phyloP scores from a whole-genome alignment of 2,888 invertebrate genomes.

The Monochamus alternatus region DNA sequence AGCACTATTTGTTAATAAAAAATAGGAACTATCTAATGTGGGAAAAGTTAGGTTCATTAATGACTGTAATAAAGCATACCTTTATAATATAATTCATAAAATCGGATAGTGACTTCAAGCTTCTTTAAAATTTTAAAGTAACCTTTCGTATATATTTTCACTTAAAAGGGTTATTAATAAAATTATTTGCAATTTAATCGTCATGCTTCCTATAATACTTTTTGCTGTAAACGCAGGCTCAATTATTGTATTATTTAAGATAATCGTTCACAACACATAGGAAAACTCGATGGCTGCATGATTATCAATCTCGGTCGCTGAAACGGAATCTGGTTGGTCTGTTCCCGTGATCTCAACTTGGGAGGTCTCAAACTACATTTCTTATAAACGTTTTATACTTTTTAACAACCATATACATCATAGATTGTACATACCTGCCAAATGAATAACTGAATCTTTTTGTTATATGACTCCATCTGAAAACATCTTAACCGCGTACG shows the following conservation, averaged over 20 bases:
- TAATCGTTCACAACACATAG: slow-evolving; percentile 15
- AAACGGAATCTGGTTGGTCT: slow-evolving; percentile 56
- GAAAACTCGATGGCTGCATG: slow-evolving; percentile 45
- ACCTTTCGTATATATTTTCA: too few species aligned
- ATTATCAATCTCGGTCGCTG: slow-evolving; percentile 46
- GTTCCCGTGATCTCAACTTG: slow-evolving; percentile 62
- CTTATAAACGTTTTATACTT: slow-evolving; percentile 65
- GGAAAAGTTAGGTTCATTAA: too few species aligned
- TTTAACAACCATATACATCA: slow-evolving; percentile 61
- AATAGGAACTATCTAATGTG: too few species aligned
- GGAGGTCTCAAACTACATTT: slow-evolving; percentile 67
- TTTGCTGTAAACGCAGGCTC: not conserved
- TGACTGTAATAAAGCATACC: too few species aligned
- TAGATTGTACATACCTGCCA: slow-evolving; percentile 57
- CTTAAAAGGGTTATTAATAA: too few species aligned
- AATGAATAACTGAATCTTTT: slow-evolving; percentile 55
- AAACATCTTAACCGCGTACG: slow-evolving; percentile 16
- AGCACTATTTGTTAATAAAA: too few species aligned
- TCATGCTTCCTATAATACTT: not conserved
- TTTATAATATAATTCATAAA: too few species aligned
- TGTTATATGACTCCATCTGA: slow-evolving; percentile 29
- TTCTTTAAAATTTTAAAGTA: too few species aligned
- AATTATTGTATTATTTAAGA: slow-evolving; percentile 16
- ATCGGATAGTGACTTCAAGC: too few species aligned
- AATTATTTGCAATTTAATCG: too few species aligned